These are phyloP conservation scores for Athalia circularis DNA, from an alignment of 2,888 invertebrate genomes.

Conservation along the genomic window DNA sequence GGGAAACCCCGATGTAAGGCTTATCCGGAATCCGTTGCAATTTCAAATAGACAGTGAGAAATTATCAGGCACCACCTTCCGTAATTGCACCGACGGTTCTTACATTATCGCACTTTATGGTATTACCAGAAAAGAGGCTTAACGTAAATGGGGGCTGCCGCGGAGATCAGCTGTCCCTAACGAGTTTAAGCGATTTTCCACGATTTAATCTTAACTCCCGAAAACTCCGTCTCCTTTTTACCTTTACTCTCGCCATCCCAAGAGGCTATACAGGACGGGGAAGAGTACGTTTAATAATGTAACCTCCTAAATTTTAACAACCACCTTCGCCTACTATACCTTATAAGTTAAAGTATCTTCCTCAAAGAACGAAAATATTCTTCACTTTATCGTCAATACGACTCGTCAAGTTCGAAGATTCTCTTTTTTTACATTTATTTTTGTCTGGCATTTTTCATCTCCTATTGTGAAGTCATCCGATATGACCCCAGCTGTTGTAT, in stretches of 20 bases:
- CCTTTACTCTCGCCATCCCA: neutral
- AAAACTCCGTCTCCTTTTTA: slow-evolving; percentile 5
- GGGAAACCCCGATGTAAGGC: slow-evolving; percentile 16
- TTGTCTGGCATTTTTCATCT: slow-evolving; percentile 13
- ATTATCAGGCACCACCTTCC: slow-evolving; percentile 24
- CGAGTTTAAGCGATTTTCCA: slow-evolving; percentile 22
- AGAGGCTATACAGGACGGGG: neutral
- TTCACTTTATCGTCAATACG: slow-evolving; percentile 16
- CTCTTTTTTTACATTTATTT: slow-evolving; percentile 11
- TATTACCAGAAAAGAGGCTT: slow-evolving; percentile 20
- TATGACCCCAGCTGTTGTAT: slow-evolving; percentile 23
- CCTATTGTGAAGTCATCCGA: slow-evolving; percentile 20
- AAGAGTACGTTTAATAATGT: slow-evolving; percentile 6
- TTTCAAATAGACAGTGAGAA: slow-evolving; percentile 29
- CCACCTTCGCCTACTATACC: neutral
- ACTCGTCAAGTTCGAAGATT: slow-evolving; percentile 9
- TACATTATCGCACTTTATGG: slow-evolving; percentile 21
- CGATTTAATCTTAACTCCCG: neutral
- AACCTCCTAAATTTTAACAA: slow-evolving; percentile 20
- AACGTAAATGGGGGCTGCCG: slow-evolving; percentile 1
- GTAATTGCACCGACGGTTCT: slow-evolving; percentile 10
- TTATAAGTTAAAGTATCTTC: neutral
- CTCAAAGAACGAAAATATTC: slow-evolving; percentile 1
- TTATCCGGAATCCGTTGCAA: slow-evolving; percentile 32
- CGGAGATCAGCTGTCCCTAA: slow-evolving; percentile 20